phyloP scores from a whole-genome alignment of 2,888 invertebrate species.

The Alcis repandata region DNA sequence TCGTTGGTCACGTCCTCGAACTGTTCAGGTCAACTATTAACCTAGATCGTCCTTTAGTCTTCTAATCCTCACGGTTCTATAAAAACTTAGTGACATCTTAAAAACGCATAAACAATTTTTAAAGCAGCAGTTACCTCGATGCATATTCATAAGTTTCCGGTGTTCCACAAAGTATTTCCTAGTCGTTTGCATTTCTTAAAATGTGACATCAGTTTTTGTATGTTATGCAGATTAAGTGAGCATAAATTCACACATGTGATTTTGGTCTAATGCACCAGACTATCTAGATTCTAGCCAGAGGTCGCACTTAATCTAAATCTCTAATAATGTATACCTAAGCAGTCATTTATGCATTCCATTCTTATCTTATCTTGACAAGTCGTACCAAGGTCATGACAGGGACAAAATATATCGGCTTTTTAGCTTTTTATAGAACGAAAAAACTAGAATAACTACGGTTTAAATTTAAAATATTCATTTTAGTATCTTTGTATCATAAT shows the following conservation, averaged over 20 bases:
- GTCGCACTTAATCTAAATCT: constrained; percentile 4
- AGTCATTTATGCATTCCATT: constrained; percentile 37
- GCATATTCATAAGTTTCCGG: constrained; percentile 19
- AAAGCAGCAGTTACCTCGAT: constrained; percentile 20
- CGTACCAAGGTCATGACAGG: constrained; percentile 63
- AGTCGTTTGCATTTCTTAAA: constrained; percentile 1
- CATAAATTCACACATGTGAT: constrained; percentile 35
- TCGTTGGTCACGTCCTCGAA: constrained; percentile 71
- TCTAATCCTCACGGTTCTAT: constrained; percentile 1
- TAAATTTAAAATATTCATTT: background rate
- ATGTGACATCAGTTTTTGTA: constrained; percentile 11
- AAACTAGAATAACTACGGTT: background rate
- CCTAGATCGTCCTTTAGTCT: constrained; percentile 62
- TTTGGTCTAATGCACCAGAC: constrained; percentile 68
- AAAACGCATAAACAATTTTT: constrained; percentile 11
- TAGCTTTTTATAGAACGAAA: constrained; percentile 6
- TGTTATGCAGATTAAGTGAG: constrained; percentile 9
- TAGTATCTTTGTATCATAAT: background rate
- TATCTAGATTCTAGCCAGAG: constrained; percentile 33
- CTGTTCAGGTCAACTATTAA: constrained; percentile 66
- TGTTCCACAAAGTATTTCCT: constrained; percentile 19
- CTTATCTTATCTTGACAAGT: constrained; percentile 48
- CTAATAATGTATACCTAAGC: constrained; percentile 50
- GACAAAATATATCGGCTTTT: constrained; percentile 5
- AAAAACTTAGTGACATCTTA: background rate